Base-by-base conservation (phyloP, 2,888 invertebrate genomes). In the Leucoma salicis region DNA sequence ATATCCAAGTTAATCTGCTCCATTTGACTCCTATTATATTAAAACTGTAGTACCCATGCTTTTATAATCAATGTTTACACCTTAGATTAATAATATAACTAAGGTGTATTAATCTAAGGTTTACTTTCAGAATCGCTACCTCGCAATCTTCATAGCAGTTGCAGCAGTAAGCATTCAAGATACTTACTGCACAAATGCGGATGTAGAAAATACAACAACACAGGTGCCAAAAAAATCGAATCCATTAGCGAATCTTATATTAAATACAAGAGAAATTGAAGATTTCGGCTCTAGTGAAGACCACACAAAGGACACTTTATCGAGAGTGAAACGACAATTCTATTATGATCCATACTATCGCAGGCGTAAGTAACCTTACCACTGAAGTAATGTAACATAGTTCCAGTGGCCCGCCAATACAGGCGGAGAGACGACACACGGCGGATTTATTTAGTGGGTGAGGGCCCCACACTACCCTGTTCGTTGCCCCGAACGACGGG, bases 321-420 rank as follows among this genome's bases (percentile, higher is more conserved):
- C 61, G 15, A 65, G 77, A 58, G 60, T 66, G 36, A 78, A 74
- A 57, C 60, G 78, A 41, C 75, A 78, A 46, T 68, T 58, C 41
- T 51, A 49, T 40, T 57, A 55, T 42, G 34, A 56, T 36, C 62
- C 62, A 35, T 57, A 62, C 46, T 61, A 66, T 47, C 50, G 35
- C 11, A 50, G 59, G 42, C 41, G 73, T 70, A 53, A 64, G 69
- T 66, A 49, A 32, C 1, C n/a, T n/a, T n/a, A n/a, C n/a, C n/a
- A n/a, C n/a, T n/a, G n/a, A n/a, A n/a, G n/a, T n/a, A n/a, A n/a
- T n/a, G n/a, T n/a, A n/a, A n/a, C n/a, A n/a, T n/a, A n/a, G n/a
- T n/a, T n/a, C n/a, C n/a, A n/a, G n/a, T n/a, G n/a, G n/a, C n/a
- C n/a, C n/a, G n/a, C n/a, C n/a, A n/a, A n/a, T n/a, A n/a, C n/a